Conservation (phyloP, 2,888 invertebrate genomes). For the Meta bourneti region DNA sequence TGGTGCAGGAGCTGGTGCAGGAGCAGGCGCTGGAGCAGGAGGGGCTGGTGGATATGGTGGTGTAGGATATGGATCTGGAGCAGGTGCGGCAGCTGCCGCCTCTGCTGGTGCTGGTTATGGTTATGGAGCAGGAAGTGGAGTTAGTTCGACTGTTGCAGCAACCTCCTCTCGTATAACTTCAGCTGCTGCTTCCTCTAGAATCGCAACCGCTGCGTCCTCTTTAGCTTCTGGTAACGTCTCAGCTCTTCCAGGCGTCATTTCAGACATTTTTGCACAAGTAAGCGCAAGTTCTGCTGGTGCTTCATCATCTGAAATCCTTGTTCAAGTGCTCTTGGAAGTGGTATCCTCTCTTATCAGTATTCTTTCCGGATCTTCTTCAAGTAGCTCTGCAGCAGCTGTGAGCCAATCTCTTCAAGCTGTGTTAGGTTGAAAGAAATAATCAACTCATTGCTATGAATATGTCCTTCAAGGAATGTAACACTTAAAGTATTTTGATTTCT, state of each 20-base stretch:
- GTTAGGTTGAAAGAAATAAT: neutral
- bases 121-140: neutral
- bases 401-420: slow-evolving; percentile 26
- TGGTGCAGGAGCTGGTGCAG: neutral
- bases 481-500: no score
- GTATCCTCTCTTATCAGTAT: slow-evolving; percentile 45
- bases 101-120: neutral
- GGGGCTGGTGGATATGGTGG: neutral
- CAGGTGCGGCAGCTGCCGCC: neutral
- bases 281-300: neutral
- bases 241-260: slow-evolving; percentile 13
- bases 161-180: slow-evolving; percentile 20
- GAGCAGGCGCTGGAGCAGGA: neutral
- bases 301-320: slow-evolving; percentile 21
- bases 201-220: slow-evolving; percentile 10
- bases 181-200: slow-evolving; percentile 26
- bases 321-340: slow-evolving; percentile 51
- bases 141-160: slow-evolving; percentile 2
- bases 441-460: neutral
- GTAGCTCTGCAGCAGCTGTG: neutral
- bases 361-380: slow-evolving; percentile 3
- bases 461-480: no score
- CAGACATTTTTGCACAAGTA: neutral
- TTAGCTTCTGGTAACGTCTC: slow-evolving; percentile 20
- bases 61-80: neutral